These are phyloP conservation scores for Tauraco erythrolophus DNA, from an alignment of 2,113 vertebrate genomes.

Conservation along the genomic window DNA sequence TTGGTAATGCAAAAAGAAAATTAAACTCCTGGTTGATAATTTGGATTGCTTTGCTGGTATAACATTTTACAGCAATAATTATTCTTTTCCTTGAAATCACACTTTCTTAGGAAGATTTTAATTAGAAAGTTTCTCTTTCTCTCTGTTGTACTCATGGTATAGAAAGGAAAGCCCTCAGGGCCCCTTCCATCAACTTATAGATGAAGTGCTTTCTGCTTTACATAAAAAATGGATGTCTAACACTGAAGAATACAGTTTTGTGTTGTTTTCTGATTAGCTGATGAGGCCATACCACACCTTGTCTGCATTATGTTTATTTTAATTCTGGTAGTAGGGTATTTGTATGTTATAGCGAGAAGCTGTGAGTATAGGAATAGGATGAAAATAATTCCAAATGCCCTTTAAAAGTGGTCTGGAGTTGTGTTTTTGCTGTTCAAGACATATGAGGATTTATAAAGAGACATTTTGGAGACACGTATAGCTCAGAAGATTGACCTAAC, in stretches of 20 bases:
- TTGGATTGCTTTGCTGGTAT: not conserved
- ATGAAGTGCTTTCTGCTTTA: not conserved
- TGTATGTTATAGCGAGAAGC: not conserved
- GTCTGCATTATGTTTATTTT: not conserved
- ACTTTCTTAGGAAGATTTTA: conserved; percentile 12
- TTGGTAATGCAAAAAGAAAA: not conserved
- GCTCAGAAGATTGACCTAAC: not conserved
- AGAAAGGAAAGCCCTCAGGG: not conserved
- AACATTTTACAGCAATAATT: not conserved
- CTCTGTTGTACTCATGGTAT: not conserved
- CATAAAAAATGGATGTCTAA: not conserved
- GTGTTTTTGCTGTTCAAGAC: not conserved
- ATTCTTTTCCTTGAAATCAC: not conserved
- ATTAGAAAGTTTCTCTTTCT: conserved; percentile 23
- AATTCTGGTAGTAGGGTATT: not conserved
- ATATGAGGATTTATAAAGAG: not conserved
- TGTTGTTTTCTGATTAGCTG: not conserved
- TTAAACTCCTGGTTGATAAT: not conserved
- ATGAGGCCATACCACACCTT: fast-evolving
- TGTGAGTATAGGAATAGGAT: not conserved
- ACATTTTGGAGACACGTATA: not conserved
- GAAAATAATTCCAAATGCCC: not conserved
- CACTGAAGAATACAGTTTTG: not conserved
- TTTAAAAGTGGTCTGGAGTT: not conserved
- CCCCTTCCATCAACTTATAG: not conserved